phyloP scores from a whole-genome alignment of 2,888 invertebrate species.

The Macrophya alboannulata region DNA sequence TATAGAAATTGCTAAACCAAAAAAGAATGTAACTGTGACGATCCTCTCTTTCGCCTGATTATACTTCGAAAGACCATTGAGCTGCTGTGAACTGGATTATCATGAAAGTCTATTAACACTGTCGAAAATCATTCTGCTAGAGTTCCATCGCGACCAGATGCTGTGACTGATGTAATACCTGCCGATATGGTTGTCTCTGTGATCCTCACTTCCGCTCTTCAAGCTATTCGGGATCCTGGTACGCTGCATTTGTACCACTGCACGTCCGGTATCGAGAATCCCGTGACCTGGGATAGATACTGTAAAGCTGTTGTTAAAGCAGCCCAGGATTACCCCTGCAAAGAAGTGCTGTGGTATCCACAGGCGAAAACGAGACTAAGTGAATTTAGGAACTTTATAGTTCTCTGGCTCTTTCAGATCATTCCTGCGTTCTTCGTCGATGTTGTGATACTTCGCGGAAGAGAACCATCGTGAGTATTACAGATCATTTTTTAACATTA shows the following conservation, averaged over 20 bases:
- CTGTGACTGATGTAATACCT: constrained; percentile 65
- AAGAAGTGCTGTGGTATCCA: constrained; percentile 80
- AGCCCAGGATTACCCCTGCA: constrained; percentile 81
- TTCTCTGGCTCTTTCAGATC: constrained; percentile 68
- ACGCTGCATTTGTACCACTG: constrained; percentile 82
- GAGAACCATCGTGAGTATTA: constrained; percentile 60
- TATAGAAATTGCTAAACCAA: neutral
- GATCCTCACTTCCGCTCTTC: constrained; percentile 65
- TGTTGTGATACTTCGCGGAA: constrained; percentile 49
- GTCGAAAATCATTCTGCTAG: constrained; percentile 55
- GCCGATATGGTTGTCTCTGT: constrained; percentile 69
- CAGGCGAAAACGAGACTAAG: constrained; percentile 74
- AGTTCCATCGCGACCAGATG: constrained; percentile 63
- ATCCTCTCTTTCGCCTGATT: neutral
- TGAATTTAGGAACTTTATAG: constrained; percentile 77
- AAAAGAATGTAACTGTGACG: neutral
- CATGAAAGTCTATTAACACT: neutral
- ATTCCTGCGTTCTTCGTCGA: constrained; percentile 67
- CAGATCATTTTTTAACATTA: neutral
- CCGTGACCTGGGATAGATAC: constrained; percentile 83
- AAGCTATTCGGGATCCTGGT: constrained; percentile 62
- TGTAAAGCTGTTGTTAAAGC: constrained; percentile 79
- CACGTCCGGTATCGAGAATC: constrained; percentile 83
- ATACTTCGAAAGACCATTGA: neutral
- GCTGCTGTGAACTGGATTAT: neutral